Conservation (phyloP, 2,797 vertebrate genomes). For the Cottoperca gobio region DNA sequence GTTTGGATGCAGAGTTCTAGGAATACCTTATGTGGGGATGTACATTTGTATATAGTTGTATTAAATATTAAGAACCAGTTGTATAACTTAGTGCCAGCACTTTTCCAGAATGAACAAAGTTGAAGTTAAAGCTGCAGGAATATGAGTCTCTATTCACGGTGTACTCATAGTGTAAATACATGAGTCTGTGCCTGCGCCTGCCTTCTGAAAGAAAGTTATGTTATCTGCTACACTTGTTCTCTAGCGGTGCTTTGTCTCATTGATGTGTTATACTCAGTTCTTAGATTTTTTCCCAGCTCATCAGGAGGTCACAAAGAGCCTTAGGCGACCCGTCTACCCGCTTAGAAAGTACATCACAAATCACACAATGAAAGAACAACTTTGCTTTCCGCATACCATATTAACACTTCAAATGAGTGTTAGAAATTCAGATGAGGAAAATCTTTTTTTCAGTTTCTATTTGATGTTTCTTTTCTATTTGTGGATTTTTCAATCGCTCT, state of each 20-base stretch:
- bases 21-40: neutral
- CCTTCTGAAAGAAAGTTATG: constrained; percentile 22
- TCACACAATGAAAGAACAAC: constrained; percentile 47
- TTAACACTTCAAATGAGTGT: constrained; percentile 62
- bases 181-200: neutral
- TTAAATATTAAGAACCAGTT: constrained; percentile 1
- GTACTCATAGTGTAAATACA: neutral
- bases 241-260: constrained; percentile 6
- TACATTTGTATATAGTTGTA: neutral
- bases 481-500: constrained; percentile 45
- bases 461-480: constrained; percentile 63
- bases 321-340: constrained; percentile 34
- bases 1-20: neutral
- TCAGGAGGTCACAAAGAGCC: constrained; percentile 60
- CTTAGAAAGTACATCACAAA: constrained; percentile 37
- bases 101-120: neutral
- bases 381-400: constrained; percentile 38
- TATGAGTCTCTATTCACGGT: neutral
- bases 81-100: neutral
- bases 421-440: constrained; percentile 43
- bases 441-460: constrained; percentile 41
- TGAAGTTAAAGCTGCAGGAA: constrained; percentile 13
- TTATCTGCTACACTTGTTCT: constrained; percentile 10
- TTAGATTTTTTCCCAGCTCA: constrained; percentile 25
- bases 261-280: constrained; percentile 21